Evolutionary conservation across 2,888 invertebrate species (phyloP).

Genomic region (Euzophera pinguis): DNA sequence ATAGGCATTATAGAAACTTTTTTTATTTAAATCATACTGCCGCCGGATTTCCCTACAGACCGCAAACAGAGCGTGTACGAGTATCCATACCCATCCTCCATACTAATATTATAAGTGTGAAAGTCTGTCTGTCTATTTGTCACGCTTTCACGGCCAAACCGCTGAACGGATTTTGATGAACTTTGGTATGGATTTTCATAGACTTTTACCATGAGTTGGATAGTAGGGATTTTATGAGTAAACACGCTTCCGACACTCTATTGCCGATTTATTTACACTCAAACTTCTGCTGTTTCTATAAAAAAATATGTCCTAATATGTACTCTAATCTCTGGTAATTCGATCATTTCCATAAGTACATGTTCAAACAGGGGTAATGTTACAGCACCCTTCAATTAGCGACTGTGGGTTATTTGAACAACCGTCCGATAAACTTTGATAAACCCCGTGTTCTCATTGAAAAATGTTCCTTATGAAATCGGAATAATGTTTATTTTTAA

Average conservation of each 20-base stretch:
- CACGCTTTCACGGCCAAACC: too few species aligned
- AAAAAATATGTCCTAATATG: background rate
- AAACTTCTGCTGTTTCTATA: too few species aligned
- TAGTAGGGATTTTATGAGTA: too few species aligned
- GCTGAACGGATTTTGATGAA: too few species aligned
- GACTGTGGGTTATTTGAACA: background rate
- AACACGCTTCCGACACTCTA: too few species aligned
- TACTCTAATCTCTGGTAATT: background rate
- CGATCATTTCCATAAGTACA: background rate
- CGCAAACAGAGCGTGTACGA: background rate
- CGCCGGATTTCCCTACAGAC: background rate
- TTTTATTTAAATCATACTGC: background rate
- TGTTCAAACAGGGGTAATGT: slow-evolving; percentile 1
- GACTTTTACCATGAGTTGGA: too few species aligned
- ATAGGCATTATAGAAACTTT: background rate
- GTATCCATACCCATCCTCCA: too few species aligned
- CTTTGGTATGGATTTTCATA: too few species aligned
- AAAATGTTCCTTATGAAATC: background rate
- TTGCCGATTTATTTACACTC: too few species aligned
- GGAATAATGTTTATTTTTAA: background rate
- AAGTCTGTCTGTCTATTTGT: too few species aligned
- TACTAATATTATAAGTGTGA: too few species aligned
- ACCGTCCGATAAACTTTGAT: background rate
- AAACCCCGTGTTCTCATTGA: background rate
- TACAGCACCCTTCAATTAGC: slow-evolving; percentile 5